These are phyloP conservation scores for Vannuccia rotundouncinata DNA, from an alignment of 2,888 invertebrate genomes.

Conservation along the genomic window DNA sequence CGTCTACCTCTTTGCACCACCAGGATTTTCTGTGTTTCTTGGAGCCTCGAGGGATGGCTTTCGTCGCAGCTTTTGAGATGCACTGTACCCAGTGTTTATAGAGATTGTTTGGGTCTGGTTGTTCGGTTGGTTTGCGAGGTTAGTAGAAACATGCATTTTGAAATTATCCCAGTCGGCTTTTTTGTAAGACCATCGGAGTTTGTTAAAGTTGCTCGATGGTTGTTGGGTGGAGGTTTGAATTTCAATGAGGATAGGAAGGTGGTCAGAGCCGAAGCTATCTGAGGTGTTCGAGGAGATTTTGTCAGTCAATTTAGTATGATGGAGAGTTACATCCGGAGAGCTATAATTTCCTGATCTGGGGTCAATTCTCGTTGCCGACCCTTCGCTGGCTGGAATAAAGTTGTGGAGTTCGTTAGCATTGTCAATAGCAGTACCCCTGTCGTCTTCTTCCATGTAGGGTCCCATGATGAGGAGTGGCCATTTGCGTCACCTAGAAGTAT, in stretches of 20 bases:
- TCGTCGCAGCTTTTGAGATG: not conserved
- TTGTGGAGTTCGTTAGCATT: not conserved
- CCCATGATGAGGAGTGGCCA: not conserved
- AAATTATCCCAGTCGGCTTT: not conserved
- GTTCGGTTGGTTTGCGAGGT: not conserved
- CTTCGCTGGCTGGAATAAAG: not conserved
- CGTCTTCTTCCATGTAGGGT: slow-evolving; percentile 10
- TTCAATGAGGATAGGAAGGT: not conserved
- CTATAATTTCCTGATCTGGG: not conserved
- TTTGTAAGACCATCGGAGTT: slow-evolving; percentile 13
- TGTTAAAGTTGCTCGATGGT: not conserved
- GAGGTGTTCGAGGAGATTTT: not conserved
- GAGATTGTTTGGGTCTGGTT: not conserved
- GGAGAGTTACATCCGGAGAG: slow-evolving; percentile 9
- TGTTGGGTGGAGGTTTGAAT: not conserved
- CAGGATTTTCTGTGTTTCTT: slow-evolving; percentile 15
- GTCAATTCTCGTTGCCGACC: not conserved
- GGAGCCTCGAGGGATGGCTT: slow-evolving; percentile 1
- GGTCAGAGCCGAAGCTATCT: not conserved
- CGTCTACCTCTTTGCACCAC: slow-evolving; percentile 12
- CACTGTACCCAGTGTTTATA: slow-evolving; percentile 6
- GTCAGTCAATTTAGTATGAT: not conserved
- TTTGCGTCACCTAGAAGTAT: not conserved
- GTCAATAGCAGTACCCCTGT: not conserved
- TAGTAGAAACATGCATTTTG: not conserved